Evolutionary conservation across 92 coral and sea anemone genomes (phyloP), one percentile per base, ranked within the genome.

Genomic region (Montipora capitata): DNA sequence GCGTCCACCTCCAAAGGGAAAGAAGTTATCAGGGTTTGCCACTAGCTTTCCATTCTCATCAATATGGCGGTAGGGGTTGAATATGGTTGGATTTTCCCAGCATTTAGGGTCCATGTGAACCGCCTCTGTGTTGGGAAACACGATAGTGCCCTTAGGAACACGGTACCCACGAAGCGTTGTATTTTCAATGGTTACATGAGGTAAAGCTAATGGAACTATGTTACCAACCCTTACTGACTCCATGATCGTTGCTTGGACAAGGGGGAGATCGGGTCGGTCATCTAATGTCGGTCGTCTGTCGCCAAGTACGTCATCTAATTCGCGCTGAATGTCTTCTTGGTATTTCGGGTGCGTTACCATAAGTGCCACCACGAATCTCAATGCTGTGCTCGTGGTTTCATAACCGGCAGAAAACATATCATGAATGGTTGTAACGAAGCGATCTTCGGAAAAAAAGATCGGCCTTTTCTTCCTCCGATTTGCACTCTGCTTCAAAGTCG

Each of bases 1-100:
- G 18, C 92, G 79, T 1, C 96, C 96, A 69, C 91, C 94, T 3
- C 88, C 65, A 75, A 91, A 94, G 2, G 96, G 96, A 7, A 84
- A 74, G 27, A 87, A 92, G 68, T 90, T 94, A 12, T 72, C 80
- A 1, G 58, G 81, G 40, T 16, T 56, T 0, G 88, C 42, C 27
- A 70, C 49, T 18, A 90, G 76, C n/a, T 84, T 58, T 12, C 93
- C 93, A 7, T 90, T 76, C 6, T 61, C 16, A 48, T 90, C 86
- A 49, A 90, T 88, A 44, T 90, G 93, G 72, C 93, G 89, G 61
- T 79, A 63, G 2, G 84, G 84, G 57, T 79, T 79, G 18, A 79
- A 79, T 10, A 52, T 69, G 27, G 66, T 18, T 3, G 82, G 82
- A 67, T 77, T 48, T 4, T 77, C 49, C 82, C 82, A 77, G 68